Evolutionary conservation across 92 coral and sea anemone species (phyloP).

Genomic region (Porites lobata): DNA sequence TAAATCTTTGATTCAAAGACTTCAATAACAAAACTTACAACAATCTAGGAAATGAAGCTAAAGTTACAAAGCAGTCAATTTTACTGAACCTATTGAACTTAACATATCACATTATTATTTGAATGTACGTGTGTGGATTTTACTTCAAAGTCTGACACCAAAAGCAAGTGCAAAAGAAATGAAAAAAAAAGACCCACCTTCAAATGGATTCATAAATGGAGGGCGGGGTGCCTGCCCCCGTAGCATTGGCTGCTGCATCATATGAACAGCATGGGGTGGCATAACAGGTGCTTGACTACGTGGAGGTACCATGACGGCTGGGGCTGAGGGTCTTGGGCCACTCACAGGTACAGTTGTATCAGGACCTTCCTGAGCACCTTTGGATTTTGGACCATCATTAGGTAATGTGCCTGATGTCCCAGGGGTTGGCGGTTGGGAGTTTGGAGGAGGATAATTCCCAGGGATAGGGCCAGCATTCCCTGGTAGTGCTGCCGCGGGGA

Average conservation of each 20-base stretch:
- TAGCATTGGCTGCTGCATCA: constrained; percentile 64
- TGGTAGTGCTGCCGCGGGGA: constrained; percentile 67
- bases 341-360: constrained; percentile 59
- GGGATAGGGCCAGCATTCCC: constrained; percentile 79
- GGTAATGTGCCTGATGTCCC: constrained; percentile 52
- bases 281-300: constrained; percentile 48
- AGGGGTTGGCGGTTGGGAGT: constrained; percentile 87
- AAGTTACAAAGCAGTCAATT: too few species aligned
- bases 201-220: constrained; percentile 71
- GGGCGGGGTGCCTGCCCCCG: constrained; percentile 68
- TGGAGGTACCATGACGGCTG: constrained; percentile 47
- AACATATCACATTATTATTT: background rate
- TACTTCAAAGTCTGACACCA: background rate
- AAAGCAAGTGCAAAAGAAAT: background rate
- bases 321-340: constrained; percentile 58
- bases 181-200: constrained; percentile 55
- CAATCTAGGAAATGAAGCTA: too few species aligned
- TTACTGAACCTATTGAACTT: background rate
- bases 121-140: background rate
- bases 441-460: constrained; percentile 64
- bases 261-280: constrained; percentile 36
- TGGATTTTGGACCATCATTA: constrained; percentile 50
- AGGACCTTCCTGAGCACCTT: constrained; percentile 48
- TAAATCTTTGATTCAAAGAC: too few species aligned
- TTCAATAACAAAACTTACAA: too few species aligned